Conservation (phyloP, 2,888 invertebrate species). For the Zygogramma bicolorata region DNA sequence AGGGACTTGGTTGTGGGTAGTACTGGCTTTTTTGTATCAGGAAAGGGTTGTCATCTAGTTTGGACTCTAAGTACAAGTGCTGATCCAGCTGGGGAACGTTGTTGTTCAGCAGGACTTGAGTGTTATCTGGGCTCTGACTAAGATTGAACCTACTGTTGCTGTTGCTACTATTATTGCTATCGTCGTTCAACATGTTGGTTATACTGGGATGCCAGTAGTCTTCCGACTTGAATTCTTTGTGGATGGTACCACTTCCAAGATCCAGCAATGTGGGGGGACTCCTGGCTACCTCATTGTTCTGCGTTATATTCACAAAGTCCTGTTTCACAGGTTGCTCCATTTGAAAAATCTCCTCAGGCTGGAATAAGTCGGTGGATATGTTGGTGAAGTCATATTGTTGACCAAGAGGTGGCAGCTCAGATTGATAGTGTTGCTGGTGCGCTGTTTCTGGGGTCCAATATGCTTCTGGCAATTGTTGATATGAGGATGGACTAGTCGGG, state of each 20-base stretch:
- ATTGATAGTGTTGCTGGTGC: conserved; percentile 62
- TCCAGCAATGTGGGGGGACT: conserved; percentile 81
- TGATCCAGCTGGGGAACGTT: conserved; percentile 55
- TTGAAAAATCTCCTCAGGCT: conserved; percentile 84
- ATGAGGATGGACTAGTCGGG: conserved; percentile 47
- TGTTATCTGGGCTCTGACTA: conserved; percentile 69
- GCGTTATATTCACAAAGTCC: conserved; percentile 70
- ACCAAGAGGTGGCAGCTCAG: conserved; percentile 56
- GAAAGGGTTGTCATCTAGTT: conserved; percentile 51
- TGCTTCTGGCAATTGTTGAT: conserved; percentile 57
- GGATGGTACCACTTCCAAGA: conserved; percentile 78
- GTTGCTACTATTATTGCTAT: conserved; percentile 63
- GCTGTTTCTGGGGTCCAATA: conserved; percentile 66
- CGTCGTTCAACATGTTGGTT: conserved; percentile 68
- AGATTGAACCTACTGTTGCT: conserved; percentile 64
- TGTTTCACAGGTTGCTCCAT: conserved; percentile 79
- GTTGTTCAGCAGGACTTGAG: conserved; percentile 64
- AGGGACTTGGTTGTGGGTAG: conserved; percentile 39
- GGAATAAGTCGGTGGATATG: conserved; percentile 77
- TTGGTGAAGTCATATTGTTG: conserved; percentile 73
- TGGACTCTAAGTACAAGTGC: conserved; percentile 52
- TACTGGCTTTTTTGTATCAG: conserved; percentile 45
- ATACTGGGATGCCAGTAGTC: conserved; percentile 74
- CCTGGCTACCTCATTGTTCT: conserved; percentile 65
- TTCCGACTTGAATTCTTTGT: conserved; percentile 72